Evolutionary conservation across 1,140 invertebrate species (phyloP), one percentile per base, ranked within the genome.

Genomic region (Hycleus cichorii): DNA sequence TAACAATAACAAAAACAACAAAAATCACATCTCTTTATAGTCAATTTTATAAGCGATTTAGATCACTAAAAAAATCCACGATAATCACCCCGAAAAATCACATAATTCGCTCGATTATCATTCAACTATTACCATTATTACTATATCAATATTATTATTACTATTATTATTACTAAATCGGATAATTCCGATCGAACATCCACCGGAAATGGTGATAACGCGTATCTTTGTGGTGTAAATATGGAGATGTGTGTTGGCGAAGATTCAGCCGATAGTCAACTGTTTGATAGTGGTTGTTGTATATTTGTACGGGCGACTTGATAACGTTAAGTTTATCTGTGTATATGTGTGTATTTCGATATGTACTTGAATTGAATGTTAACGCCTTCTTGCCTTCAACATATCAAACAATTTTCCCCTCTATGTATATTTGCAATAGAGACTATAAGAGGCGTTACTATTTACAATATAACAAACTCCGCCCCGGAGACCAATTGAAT

Each of bases 401-500:
- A 6, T 10, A 47, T 25, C 26, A 54, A 49, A n/a, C 32, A 39
- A 57, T 52, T 47, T 48, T 49, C 38, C 46, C 25, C 60, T 43
- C 55, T 65, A 60, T 60, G n/a, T 43, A 8, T 10, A 10, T 10
- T 3, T 24, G 3, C 18, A 27, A 39, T 60, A 64, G 48, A 55
- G 64, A 53, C 38, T 54, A 25, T 9, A 49, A 58, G 64, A 55
- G 47, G 65, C 42, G 39, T 10, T 25, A 12, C 18, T 11, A 11
- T 9, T 47, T 27, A 47, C 45, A 8, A 18, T 18, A 8, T 8
- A 8, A 8, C 4, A n/a, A 47, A 48, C 55, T 38, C 60, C 62
- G 58, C 68, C 66, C 32, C 45, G 55, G 57, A 51, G 43, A 62
- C 49, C 57, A 64, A 67, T 67, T 63, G 67, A 69, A 62, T 69